Conservation (phyloP, 2,797 vertebrate genomes). For the Aldrovandia affinis region DNA sequence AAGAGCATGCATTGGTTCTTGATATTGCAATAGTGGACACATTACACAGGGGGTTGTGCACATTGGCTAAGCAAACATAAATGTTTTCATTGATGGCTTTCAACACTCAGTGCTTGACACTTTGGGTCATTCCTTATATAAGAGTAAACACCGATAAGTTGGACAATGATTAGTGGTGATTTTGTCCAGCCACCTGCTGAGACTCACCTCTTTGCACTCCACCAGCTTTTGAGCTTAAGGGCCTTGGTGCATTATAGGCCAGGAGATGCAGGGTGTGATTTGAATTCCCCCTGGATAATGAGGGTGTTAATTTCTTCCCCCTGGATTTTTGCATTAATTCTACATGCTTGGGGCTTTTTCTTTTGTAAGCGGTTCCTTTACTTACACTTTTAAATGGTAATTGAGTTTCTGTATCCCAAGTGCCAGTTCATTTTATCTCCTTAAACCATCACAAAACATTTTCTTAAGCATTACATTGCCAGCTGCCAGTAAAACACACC, state of each 20-base stretch:
- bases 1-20: not conserved
- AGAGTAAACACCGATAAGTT: not conserved
- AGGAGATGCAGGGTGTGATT: not conserved
- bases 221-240: not conserved
- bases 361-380: not conserved
- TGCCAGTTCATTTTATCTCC: not conserved
- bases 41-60: not conserved
- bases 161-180: not conserved
- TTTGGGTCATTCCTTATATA: not conserved
- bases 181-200: not conserved
- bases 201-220: not conserved
- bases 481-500: not conserved
- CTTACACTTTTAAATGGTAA: not conserved
- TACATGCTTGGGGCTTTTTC: not conserved
- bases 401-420: not conserved
- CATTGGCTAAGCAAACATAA: not conserved
- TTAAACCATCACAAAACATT: not conserved
- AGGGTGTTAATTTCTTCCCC: not conserved
- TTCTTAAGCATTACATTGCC: not conserved
- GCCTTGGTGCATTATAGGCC: not conserved
- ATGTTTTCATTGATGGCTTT: not conserved
- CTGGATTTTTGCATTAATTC: not conserved
- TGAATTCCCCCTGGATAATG: not conserved
- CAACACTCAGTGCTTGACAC: not conserved
- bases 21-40: not conserved